Evolutionary conservation across 2,888 invertebrate genomes (phyloP).

Genomic region (Seladonia tumulorum): DNA sequence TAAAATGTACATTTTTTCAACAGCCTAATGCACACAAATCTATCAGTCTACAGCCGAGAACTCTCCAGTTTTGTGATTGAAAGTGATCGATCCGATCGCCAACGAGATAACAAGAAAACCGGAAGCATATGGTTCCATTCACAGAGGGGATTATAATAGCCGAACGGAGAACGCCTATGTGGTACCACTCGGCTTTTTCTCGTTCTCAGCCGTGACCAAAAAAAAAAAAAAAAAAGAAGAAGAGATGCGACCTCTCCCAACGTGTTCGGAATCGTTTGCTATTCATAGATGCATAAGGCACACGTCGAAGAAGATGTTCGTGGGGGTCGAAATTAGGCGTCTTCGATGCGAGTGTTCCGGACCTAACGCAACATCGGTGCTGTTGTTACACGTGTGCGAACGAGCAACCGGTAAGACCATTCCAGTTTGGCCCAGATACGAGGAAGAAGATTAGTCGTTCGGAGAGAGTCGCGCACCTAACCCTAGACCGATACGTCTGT

Average conservation of each 20-base stretch:
- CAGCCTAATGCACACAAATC: neutral
- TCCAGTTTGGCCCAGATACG: conserved; percentile 40
- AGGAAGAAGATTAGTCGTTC: conserved; percentile 42
- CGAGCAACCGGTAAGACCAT: conserved; percentile 23
- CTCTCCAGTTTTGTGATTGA: neutral
- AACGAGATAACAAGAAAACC: neutral
- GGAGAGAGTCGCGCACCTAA: conserved; percentile 1
- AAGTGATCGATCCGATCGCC: neutral
- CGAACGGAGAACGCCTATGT: neutral
- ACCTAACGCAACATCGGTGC: conserved; percentile 44
- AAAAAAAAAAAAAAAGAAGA: neutral
- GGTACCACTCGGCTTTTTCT: neutral
- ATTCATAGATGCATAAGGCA: conserved; percentile 3
- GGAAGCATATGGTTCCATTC: conserved; percentile 1
- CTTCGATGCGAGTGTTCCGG: neutral
- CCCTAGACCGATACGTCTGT: conserved; percentile 29
- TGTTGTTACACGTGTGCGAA: conserved; percentile 48
- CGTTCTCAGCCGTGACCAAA: neutral
- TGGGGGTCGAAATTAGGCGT: neutral
- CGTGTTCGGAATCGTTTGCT: neutral
- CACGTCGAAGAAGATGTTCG: conserved; percentile 3
- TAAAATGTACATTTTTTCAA: too few relatives aligned
- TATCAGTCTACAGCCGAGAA: neutral
- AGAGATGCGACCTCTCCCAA: neutral
- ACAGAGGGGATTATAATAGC: neutral